Conservation (phyloP, 2,113 vertebrate genomes). For the Amphilophus citrinellus region DNA sequence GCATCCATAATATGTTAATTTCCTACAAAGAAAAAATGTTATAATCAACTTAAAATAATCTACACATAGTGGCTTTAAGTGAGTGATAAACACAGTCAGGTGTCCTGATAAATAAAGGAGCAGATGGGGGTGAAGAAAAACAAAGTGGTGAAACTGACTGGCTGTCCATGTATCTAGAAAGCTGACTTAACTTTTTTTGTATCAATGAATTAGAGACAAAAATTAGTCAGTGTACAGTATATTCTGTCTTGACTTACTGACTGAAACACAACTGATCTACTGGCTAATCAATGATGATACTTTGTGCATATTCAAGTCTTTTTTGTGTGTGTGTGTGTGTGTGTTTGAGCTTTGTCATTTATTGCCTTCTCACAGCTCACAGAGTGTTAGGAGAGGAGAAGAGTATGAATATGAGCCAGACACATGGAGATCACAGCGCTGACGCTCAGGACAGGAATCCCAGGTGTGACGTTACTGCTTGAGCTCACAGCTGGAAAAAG, state of each 20-base stretch:
- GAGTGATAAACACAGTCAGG: background rate
- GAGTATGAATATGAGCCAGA: conserved; percentile 51
- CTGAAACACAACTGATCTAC: conserved; percentile 41
- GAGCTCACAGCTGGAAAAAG: conserved; percentile 75
- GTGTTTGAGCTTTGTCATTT: background rate
- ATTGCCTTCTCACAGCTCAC: background rate
- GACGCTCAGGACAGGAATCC: conserved; percentile 64
- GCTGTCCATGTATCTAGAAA: background rate
- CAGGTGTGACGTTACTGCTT: conserved; percentile 57
- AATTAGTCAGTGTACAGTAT: background rate
- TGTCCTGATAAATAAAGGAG: conserved; percentile 5
- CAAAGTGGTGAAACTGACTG: background rate
- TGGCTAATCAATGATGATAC: conserved; percentile 28
- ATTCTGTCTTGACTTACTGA: conserved; percentile 16
- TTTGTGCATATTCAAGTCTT: conserved; percentile 70
- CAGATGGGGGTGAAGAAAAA: background rate
- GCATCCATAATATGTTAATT: background rate
- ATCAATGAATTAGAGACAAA: conserved; percentile 1
- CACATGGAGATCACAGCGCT: conserved; percentile 51
- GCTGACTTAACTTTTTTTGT: background rate
- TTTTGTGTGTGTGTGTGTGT: conserved; percentile 3
- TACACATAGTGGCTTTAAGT: conserved; percentile 4
- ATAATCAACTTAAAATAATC: background rate
- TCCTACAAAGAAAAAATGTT: background rate
- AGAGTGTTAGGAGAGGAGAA: conserved; percentile 70